Evolutionary conservation across 2,888 invertebrate genomes (phyloP), one percentile per base, ranked within the genome.

Genomic region (Zaprionus lineosus): DNA sequence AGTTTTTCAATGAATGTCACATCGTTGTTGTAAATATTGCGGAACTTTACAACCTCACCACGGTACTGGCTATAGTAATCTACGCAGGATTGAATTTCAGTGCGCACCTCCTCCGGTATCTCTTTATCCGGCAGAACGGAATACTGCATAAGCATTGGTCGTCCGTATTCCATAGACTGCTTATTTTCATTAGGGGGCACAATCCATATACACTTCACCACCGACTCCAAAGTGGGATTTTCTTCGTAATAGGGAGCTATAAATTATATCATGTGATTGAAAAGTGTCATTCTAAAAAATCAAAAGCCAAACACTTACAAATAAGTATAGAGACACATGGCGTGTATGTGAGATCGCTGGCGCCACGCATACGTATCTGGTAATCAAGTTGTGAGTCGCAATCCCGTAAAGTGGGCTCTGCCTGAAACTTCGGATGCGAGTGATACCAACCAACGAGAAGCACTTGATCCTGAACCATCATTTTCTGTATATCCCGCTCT

Each of bases 381-480:
- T 98, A 97, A 84, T 98, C 97, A 67, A 98, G 91, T 90, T 98
- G 98, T 55, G 95, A 94, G 87, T 98, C 97, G 53, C 98, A 95
- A 88, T 98, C 98, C 47, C 96, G 91, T 56, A 93, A 92, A 82
- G 95, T 97, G 62, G 97, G 98, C 81, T 96, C 95, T 1, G 97
- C 95, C 50, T 96, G 94, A 70, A 95, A 94, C 47, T 94, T 93
- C 0, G 97, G 97, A 91, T 98, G 98, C 6, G 97, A 97, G 90
- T 98, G 98, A 90, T 98, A 98, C 98, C 98, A 98, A 4, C 98
- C 98, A 2, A 98, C 94, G 5, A 98, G 90, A 2, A 94, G 93
- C 28, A 97, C 91, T 48, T 96, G 95, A 81, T 95, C 93, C 84
- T 93, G 94, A 85, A 96, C 95, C 90, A 98, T 95, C 52, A 94